phyloP scores from a whole-genome alignment of 2,888 invertebrate genomes.

The Hyposoter didymator region DNA sequence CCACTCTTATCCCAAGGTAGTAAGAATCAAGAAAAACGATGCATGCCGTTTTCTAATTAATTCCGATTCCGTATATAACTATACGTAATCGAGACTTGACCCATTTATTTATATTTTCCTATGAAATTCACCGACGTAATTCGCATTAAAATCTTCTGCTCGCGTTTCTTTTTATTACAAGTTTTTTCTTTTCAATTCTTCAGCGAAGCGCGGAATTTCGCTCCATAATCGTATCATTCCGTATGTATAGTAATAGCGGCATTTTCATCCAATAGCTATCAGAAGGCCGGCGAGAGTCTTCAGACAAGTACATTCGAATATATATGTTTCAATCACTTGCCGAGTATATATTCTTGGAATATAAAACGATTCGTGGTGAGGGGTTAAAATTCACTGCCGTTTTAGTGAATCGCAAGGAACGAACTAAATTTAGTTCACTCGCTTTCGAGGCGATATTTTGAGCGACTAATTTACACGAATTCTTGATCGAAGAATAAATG shows the following conservation, averaged over 20 bases:
- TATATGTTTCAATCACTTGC: neutral
- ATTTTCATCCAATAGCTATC: neutral
- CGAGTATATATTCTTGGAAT: neutral
- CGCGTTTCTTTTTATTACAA: neutral
- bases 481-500: neutral
- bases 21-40: no score
- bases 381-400: neutral
- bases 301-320: neutral
- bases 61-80: neutral
- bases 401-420: neutral
- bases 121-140: neutral
- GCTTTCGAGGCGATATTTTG: neutral
- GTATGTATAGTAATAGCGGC: neutral
- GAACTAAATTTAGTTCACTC: neutral
- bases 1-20: no score
- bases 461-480: no score
- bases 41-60: constrained; percentile 29
- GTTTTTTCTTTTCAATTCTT: constrained; percentile 6
- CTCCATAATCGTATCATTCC: neutral
- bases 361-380: neutral
- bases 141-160: neutral
- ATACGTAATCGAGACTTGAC: constrained; percentile 34
- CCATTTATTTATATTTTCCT: constrained; percentile 28
- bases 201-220: neutral
- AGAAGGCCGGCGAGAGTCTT: neutral